Conservation (phyloP, 2,888 invertebrate genomes). For the Scotopteryx bipunctaria region DNA sequence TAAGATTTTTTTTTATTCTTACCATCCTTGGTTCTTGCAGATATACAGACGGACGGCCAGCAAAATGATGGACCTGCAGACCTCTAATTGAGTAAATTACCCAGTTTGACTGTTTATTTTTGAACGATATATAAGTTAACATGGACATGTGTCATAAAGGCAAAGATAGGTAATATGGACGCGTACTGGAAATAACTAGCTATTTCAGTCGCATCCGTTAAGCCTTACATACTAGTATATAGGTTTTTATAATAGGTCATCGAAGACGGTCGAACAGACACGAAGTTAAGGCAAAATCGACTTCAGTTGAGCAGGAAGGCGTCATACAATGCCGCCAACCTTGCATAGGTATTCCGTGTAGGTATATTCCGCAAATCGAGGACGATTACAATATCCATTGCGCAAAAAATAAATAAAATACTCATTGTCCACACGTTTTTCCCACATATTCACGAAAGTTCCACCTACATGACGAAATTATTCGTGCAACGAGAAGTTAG, state of each 20-base stretch:
- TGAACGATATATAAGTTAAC: no score
- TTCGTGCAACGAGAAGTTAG: no score
- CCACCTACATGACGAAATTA: conserved; percentile 8
- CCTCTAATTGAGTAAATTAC: no score
- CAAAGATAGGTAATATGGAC: no score
- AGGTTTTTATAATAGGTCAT: conserved; percentile 27
- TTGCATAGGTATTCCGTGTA: conserved; percentile 44
- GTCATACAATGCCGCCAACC: conserved; percentile 55
- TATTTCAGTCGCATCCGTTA: no score
- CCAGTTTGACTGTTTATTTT: no score
- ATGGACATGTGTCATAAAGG: no score
- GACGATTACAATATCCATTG: conserved; percentile 36
- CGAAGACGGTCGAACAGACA: conserved; percentile 41
- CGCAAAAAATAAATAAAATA: conserved; percentile 17
- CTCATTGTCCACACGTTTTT: conserved; percentile 14
- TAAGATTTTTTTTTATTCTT: no score
- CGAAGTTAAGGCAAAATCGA: conserved; percentile 39
- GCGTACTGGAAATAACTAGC: no score
- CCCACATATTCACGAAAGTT: conserved; percentile 8
- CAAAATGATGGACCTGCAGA: no score
- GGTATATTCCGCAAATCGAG: conserved; percentile 49
- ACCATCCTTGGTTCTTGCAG: no score
- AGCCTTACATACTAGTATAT: background rate
- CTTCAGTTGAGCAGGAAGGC: conserved; percentile 52
- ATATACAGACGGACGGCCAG: no score